These are phyloP conservation scores for Pantherophis alleghaniensis DNA, from an alignment of 2,797 vertebrate genomes.

Conservation along the genomic window DNA sequence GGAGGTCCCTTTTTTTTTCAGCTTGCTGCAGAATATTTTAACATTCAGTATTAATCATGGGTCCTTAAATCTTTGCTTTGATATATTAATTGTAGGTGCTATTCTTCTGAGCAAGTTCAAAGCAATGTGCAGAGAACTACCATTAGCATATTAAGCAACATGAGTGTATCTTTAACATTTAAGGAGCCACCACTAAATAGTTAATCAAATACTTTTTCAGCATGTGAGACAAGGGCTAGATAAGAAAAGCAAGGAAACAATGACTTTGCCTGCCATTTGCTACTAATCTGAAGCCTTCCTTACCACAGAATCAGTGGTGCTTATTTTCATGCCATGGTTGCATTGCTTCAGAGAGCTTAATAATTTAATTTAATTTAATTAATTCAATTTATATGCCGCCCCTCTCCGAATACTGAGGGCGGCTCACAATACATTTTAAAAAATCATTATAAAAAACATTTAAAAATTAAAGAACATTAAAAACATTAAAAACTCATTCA, in stretches of 20 bases:
- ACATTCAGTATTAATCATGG: neutral
- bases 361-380: conserved; percentile 3
- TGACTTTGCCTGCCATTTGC: conserved; percentile 15
- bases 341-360: conserved; percentile 30
- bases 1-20: neutral
- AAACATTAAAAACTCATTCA: no score
- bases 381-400: no score
- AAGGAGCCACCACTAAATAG: neutral
- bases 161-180: conserved; percentile 37
- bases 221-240: neutral
- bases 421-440: no score
- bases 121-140: neutral
- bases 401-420: no score
- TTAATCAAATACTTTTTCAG: conserved; percentile 13
- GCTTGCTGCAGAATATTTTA: neutral
- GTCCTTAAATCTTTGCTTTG: neutral
- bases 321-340: conserved; percentile 4
- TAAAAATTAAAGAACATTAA: no score
- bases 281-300: neutral
- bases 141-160: conserved; percentile 32
- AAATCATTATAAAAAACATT: no score
- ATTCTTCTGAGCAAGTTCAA: neutral
- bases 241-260: conserved; percentile 20
- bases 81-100: neutral
- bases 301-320: rapidly evolving